A percentile compares a stretch with the other conserved stretches of the same genome.
Evolutionary conservation across 2,797 vertebrate species (phyloP).

Genomic region (Labroides dimidiatus): DNA sequence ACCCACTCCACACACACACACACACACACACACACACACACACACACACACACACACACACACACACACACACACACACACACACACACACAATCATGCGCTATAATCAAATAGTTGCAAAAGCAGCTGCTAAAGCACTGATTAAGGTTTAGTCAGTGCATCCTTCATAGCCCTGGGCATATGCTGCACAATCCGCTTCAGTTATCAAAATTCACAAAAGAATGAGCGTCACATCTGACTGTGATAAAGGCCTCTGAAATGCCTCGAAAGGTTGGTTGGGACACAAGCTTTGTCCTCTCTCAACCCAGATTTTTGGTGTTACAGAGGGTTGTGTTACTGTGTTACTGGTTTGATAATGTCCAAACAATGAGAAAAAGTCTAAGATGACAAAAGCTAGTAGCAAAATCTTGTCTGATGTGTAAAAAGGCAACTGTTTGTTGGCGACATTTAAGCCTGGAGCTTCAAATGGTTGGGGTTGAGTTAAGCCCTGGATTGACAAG

Average conservation of each 20-base stretch:
- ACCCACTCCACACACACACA: background rate
- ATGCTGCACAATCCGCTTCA: constrained; percentile 60
- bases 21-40: no score
- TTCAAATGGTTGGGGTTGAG: constrained; percentile 1
- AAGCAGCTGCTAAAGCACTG: constrained; percentile 70
- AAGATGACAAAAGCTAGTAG: constrained; percentile 1
- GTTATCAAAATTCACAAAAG: constrained; percentile 65
- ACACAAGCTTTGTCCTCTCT: constrained; percentile 40
- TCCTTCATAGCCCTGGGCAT: constrained; percentile 64
- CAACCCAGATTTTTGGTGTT: constrained; percentile 23
- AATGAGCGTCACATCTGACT: constrained; percentile 59
- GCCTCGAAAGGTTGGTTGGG: constrained; percentile 44
- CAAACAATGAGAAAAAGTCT: constrained; percentile 13
- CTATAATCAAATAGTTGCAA: constrained; percentile 60
- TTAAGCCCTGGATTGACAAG: background rate
- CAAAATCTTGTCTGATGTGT: constrained; percentile 17
- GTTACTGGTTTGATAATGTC: constrained; percentile 8
- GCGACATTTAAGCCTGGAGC: background rate
- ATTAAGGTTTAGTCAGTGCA: constrained; percentile 65
- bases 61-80: no score
- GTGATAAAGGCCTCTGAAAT: constrained; percentile 53
- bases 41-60: no score
- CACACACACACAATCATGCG: constrained; percentile 12
- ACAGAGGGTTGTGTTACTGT: no score
- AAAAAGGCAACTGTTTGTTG: constrained; percentile 12